Base-by-base conservation (phyloP, 2,113 vertebrate genomes). In the Rhinoderma darwinii region DNA sequence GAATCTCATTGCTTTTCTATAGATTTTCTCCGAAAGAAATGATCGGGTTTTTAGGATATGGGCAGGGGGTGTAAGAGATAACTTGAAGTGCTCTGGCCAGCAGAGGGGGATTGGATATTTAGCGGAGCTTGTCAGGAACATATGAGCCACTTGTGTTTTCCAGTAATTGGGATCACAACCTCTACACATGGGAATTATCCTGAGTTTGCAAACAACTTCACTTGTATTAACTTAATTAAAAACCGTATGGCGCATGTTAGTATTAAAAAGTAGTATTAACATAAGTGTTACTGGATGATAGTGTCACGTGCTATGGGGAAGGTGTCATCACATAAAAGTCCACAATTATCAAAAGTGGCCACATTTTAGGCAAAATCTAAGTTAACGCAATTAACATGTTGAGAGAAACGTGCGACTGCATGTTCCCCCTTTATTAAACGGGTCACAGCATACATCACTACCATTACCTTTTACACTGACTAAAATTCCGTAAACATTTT, bases 151-250 rank as follows among this genome's bases (percentile, higher is more conserved):
- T 25, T 50, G 56, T 44, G 22, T 84, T 5, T 66, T 50, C 11
- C 83, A 68, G 50, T 87, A 87, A 87, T 87, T 87, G 79, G 70
- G 86, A 75, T 82, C 86, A 50, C 86, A 75, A 81, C 86, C 78
- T 87, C 66, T 50, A 56, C 30, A 22, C n/a, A 78, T 47, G 30
- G 56, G 30, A 44, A 32, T 27, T 78, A 74, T 35, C 18, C 43
- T 20, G 84, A 78, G 59, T 68, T 73, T 85, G 37, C n/a, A 43
- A 82, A 63, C 79, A 82, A 44, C 37, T 66, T 82, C 79, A 82
- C 56, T 66, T 82, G n/a, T 30, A n/a, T 82, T 81, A 81, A 78
- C 18, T 32, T 17, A 39, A 37, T 30, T 56, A 30, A 39, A 41
- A 82, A 44, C n/a, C 8, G 7, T 7, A 43, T 83, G 43, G 27